These are phyloP conservation scores for Cetonia aurata DNA, from an alignment of 2,888 invertebrate species.

Conservation along the genomic window DNA sequence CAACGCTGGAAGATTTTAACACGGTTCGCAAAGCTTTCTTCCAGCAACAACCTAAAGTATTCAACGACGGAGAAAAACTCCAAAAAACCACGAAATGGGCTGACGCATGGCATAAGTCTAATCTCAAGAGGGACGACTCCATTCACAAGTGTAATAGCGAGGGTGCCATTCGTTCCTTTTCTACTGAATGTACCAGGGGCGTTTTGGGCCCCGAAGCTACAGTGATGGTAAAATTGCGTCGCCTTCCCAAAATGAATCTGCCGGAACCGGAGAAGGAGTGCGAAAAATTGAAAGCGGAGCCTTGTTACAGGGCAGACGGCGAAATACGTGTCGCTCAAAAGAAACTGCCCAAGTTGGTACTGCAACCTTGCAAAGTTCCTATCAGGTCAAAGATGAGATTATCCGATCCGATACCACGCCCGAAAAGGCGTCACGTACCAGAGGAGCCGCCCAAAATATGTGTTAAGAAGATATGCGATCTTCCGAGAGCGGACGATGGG, in stretches of 20 bases:
- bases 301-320: slow-evolving; percentile 48
- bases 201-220: slow-evolving; percentile 43
- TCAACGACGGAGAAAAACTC: not conserved
- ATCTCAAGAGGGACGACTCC: not conserved
- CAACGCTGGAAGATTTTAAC: not conserved
- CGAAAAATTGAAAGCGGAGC: not conserved
- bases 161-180: slow-evolving; percentile 1
- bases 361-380: not conserved
- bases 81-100: not conserved
- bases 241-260: slow-evolving; percentile 43
- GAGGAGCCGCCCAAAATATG: slow-evolving; percentile 39
- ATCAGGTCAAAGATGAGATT: slow-evolving; percentile 41
- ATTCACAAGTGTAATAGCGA: not conserved
- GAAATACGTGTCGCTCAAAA: slow-evolving; percentile 41
- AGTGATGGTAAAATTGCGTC: slow-evolving; percentile 44
- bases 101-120: slow-evolving; percentile 1
- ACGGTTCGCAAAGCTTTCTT: not conserved
- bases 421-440: slow-evolving; percentile 36
- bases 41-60: slow-evolving; percentile 2
- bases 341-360: slow-evolving; percentile 42
- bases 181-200: slow-evolving; percentile 32
- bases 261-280: slow-evolving; percentile 40
- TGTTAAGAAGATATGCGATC: not conserved
- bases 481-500: slow-evolving; percentile 43
- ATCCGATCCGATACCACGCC: slow-evolving; percentile 42